Conservation (phyloP, 2,888 invertebrate genomes). For the Marasmarcha lunaedactyla region DNA sequence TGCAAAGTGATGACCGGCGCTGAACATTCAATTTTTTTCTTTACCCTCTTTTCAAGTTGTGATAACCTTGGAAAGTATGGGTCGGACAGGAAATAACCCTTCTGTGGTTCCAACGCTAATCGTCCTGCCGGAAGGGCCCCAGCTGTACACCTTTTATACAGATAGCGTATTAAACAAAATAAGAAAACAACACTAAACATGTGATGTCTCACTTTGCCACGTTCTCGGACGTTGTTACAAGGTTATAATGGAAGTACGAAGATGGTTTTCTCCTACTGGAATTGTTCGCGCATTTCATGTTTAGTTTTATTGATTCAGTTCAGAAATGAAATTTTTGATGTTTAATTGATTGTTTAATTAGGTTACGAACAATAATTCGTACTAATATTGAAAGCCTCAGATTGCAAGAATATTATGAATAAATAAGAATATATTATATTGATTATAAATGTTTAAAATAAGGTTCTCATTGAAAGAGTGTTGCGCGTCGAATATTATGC, state of each 20-base stretch:
- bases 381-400: no score
- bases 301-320: no score
- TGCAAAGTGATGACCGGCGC: constrained; percentile 27
- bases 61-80: constrained; percentile 14
- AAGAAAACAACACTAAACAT: constrained; percentile 36
- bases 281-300: no score
- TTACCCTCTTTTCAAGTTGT: constrained; percentile 23
- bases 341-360: no score
- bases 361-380: no score
- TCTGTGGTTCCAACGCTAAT: constrained; percentile 51
- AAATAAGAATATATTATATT: no score
- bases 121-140: constrained; percentile 54
- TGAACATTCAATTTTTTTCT: constrained; percentile 36
- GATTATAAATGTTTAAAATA: no score
- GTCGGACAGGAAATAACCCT: constrained; percentile 52
- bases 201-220: constrained; percentile 21
- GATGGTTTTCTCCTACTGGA: no score
- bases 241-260: not conserved
- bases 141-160: constrained; percentile 38
- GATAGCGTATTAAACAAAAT: constrained; percentile 40
- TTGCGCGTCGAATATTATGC: no score
- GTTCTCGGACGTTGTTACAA: constrained; percentile 17
- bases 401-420: no score
- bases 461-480: no score
- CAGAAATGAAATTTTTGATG: no score